Conservation (phyloP, 2,113 vertebrate species). For the Neodontobutis hainanensis region DNA sequence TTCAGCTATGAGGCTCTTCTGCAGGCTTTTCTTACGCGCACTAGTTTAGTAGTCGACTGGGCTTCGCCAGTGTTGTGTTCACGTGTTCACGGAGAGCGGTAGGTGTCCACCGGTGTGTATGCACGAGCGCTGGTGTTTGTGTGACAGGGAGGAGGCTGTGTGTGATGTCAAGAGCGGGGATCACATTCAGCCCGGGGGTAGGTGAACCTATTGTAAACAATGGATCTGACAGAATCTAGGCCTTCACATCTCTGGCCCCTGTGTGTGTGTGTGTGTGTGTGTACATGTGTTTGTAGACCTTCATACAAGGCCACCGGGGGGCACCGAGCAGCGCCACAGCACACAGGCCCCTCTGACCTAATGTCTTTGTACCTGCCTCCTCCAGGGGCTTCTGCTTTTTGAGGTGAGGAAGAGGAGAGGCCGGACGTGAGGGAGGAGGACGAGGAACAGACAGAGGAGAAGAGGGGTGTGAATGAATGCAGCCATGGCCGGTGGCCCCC, state of each 20-base stretch:
- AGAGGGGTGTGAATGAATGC: slow-evolving; percentile 48
- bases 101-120: slow-evolving; percentile 13
- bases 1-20: slow-evolving; percentile 16
- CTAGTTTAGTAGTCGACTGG: slow-evolving; percentile 14
- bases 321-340: slow-evolving; percentile 43
- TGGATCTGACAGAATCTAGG: slow-evolving; percentile 75
- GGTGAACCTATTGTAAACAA: slow-evolving; percentile 78
- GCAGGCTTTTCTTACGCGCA: slow-evolving; percentile 7
- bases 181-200: slow-evolving; percentile 80
- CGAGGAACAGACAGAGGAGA: slow-evolving; percentile 17
- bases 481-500: slow-evolving; percentile 53
- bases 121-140: slow-evolving; percentile 11
- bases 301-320: slow-evolving; percentile 48
- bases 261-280: slow-evolving; percentile 25
- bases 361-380: slow-evolving; percentile 61
- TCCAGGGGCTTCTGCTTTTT: slow-evolving; percentile 59
- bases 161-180: slow-evolving; percentile 72
- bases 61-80: slow-evolving; percentile 3
- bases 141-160: slow-evolving; percentile 18
- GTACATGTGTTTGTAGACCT: slow-evolving; percentile 39
- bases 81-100: slow-evolving; percentile 4
- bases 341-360: slow-evolving; percentile 58
- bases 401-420: slow-evolving; percentile 58
- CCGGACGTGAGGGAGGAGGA: slow-evolving; percentile 19
- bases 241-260: slow-evolving; percentile 64